A percentile compares a stretch with the other conserved stretches of the same genome.
These are phyloP conservation scores for Lepidocyrtoides sp. DNA, from an alignment of 2,888 invertebrate genomes.

Conservation along the genomic window DNA sequence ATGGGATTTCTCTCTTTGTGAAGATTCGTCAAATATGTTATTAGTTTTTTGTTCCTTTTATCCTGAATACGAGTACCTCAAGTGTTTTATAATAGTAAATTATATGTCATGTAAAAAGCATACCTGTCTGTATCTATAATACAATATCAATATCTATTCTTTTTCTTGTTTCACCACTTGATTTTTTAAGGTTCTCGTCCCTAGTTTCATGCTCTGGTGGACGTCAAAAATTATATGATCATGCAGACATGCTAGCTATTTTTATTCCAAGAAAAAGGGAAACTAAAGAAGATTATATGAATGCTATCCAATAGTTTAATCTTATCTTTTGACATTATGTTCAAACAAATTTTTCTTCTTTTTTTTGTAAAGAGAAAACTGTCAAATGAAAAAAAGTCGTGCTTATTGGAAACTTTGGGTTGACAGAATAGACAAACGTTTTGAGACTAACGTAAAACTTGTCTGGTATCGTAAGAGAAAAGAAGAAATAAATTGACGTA, in stretches of 20 bases:
- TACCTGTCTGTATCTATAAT: background rate
- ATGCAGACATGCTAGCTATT: background rate
- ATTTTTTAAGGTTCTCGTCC: constrained; percentile 44
- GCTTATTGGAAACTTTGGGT: constrained; percentile 67
- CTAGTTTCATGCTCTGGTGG: background rate
- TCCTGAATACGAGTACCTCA: too few relatives aligned
- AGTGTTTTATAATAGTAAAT: too few relatives aligned
- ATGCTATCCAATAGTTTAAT: constrained; percentile 49
- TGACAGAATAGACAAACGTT: too few relatives aligned
- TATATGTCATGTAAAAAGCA: too few relatives aligned
- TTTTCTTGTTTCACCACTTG: background rate
- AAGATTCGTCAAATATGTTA: too few relatives aligned
- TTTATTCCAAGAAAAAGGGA: background rate
- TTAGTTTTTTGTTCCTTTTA: too few relatives aligned
- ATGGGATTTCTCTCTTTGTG: too few relatives aligned
- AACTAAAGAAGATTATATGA: background rate
- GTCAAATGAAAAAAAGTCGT: constrained; percentile 55
- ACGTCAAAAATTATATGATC: background rate
- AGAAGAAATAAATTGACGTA: too few relatives aligned
- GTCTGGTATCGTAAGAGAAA: too few relatives aligned
- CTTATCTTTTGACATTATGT: constrained; percentile 45
- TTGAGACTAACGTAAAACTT: too few relatives aligned
- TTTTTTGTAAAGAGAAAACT: constrained; percentile 58
- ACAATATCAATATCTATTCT: too few relatives aligned
- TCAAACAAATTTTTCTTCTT: background rate